Conservation (phyloP, 2,888 invertebrate species). For the Malthinus seriepunctatus region DNA sequence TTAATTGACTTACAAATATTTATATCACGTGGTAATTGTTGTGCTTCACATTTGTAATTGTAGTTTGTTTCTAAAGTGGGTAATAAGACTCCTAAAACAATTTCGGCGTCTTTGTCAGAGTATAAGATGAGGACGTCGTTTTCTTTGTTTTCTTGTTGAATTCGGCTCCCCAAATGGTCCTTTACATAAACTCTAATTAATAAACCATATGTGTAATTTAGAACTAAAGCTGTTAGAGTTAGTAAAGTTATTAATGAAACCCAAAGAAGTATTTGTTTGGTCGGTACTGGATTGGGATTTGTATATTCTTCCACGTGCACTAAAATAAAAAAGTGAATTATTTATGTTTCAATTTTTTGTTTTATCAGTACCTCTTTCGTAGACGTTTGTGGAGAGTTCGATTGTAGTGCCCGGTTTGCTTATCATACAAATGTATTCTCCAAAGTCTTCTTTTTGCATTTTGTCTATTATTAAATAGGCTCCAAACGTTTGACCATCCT, state of each 20-base stretch:
- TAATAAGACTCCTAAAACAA: conserved; percentile 65
- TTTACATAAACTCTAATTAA: conserved; percentile 55
- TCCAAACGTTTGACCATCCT: conserved; percentile 71
- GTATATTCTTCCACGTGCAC: conserved; percentile 43
- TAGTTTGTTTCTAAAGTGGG: conserved; percentile 66
- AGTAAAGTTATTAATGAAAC: conserved; percentile 57
- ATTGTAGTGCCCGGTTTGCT: conserved; percentile 65
- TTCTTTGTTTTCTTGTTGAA: conserved; percentile 59
- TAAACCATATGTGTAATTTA: conserved; percentile 60
- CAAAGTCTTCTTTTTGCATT: conserved; percentile 67
- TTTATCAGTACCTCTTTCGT: conserved; percentile 56
- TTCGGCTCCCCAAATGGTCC: conserved; percentile 55
- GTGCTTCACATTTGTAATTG: conserved; percentile 65
- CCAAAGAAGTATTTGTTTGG: conserved; percentile 61
- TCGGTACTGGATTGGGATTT: conserved; percentile 57
- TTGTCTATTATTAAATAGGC: conserved; percentile 67
- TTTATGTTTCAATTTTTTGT: neutral
- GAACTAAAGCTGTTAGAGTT: conserved; percentile 55
- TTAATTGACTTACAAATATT: conserved; percentile 39
- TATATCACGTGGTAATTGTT: conserved; percentile 45
- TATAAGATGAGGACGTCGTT: conserved; percentile 69
- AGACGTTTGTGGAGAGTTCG: conserved; percentile 58
- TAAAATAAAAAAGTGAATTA: conserved; percentile 39
- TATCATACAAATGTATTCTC: conserved; percentile 71
- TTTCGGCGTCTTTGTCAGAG: conserved; percentile 65